Base-by-base conservation (phyloP, 2,113 vertebrate genomes). In the Ameiurus melas region DNA sequence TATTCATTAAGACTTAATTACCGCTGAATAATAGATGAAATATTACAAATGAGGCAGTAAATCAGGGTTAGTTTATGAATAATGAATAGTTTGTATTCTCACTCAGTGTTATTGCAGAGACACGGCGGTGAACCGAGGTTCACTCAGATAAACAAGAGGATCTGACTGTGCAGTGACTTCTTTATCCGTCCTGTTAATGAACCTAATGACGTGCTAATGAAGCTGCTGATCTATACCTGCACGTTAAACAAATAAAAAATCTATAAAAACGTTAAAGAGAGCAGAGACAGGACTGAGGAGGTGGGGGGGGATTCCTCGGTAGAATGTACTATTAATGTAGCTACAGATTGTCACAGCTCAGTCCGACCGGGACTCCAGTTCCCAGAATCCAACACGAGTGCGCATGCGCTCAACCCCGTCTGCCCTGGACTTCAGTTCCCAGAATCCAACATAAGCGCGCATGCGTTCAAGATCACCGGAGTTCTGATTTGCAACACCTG, bases 1-100 rank as follows among this genome's bases (percentile, higher is more conserved):
- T 77, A 77, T 77, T 12, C 73, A 77, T 77, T 77, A 77, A 14
- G 39, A 47, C 39, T 43, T 77, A 47, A 47, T 77, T 77, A 77
- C 20, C 25, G 39, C 10, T 43, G 39, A 47, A 47, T 77, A 22
- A 77, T 14, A 77, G 73, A 77, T 27, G 10, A 12, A 77, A 77
- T 43, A 47, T 77, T 12, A 47, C 22, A 4, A 27, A 47, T 13
- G 7, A 75, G 71, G 71, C 33, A 75, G 20, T 47, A 47, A 47
- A 43, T 77, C 39, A 47, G 3, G 2, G 39, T 20, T 9, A 73
- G 70, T 47, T 47, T 77, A 47, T 77, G 13, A 47, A 77, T 77
- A 25, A 47, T 47, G 39, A 47, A 25, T 5, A 5, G 39, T 77
- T 77, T 77, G 25, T 14, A 47, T 25, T 47, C 39, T 47, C 73